Base-by-base conservation (phyloP, 2,888 invertebrate species). In the Altica lythri region DNA sequence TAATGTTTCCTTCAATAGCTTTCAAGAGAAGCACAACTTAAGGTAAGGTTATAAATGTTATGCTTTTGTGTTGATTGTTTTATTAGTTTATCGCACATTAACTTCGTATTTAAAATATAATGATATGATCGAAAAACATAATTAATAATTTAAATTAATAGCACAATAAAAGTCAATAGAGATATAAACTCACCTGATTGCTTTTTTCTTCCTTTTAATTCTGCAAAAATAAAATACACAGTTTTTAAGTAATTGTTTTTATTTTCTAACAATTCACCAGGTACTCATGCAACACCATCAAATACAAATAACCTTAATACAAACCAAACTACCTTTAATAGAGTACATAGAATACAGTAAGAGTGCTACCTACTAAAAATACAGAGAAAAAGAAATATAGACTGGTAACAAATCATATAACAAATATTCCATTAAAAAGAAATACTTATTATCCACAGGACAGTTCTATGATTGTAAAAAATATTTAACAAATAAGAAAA, bases 181-280 rank as follows among this genome's bases (percentile, higher is more conserved):
- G 50, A 45, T 32, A 17, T 8, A 16, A 32, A 53, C 49, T 78
- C 77, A 86, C 86, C 86, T 80, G 86, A 79, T 73, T 83, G 81
- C 76, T 87, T 87, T 81, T 86, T 86, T 78, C 85, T 82, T 74
- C 84, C 83, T 77, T 86, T 86, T 77, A 85, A 84, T 81, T 86
- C 86, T 86, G 85, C 60, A 83, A 82, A 72, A 75, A 66, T 51
- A 35, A 58, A 58, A 59, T 51, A 53, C 47, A 32, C 30, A 19
- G 9, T 69, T 67, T 55, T 56, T 53, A 22, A 48, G 10, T 45
- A 4, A 34, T 2, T 30, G 16, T 34, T 34, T n/a, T 16, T 14
- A 8, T 16, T 14, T 6, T 34, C 5, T 8, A 34, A 14, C 6
- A 27, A 37, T 35, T 17, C 35, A 37, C 46, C 43, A 30, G 14